A percentile compares a stretch with the other conserved stretches of the same genome.
Evolutionary conservation across 2,113 vertebrate genomes (phyloP).

Genomic region (Kryptolebias marmoratus): DNA sequence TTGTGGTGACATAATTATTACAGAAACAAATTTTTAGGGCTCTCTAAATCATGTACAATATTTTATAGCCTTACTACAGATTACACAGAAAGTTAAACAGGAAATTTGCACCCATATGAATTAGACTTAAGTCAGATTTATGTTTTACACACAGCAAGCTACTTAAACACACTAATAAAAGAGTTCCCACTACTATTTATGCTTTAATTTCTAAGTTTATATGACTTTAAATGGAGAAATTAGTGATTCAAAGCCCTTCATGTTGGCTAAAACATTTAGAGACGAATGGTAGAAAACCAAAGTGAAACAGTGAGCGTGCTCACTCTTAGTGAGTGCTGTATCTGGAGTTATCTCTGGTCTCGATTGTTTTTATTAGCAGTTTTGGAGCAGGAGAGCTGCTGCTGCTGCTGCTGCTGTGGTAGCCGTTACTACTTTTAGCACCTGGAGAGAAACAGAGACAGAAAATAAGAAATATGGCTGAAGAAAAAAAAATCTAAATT

Average conservation of each 20-base stretch:
- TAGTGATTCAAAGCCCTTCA: not conserved
- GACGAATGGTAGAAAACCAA: not conserved
- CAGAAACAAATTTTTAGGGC: not conserved
- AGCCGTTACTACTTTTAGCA: slow-evolving; percentile 69
- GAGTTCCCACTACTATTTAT: not conserved
- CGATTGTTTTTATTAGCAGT: slow-evolving; percentile 81
- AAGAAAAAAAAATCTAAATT: not conserved
- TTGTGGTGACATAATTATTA: not conserved
- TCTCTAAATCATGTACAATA: not conserved
- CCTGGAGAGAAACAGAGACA: slow-evolving; percentile 44
- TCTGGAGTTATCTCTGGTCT: slow-evolving; percentile 75
- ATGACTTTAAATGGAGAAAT: not conserved
- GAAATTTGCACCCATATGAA: no score
- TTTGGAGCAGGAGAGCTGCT: slow-evolving; percentile 73
- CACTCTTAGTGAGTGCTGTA: slow-evolving; percentile 68
- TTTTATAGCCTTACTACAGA: not conserved
- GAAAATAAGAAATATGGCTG: not conserved
- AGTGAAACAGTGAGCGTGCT: not conserved
- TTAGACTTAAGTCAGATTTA: not conserved
- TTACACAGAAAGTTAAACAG: slow-evolving; percentile 2
- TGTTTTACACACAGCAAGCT: not conserved
- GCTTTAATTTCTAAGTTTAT: not conserved
- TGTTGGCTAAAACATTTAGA: not conserved
- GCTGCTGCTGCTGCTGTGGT: slow-evolving; percentile 49
- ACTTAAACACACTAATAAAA: not conserved